A percentile compares a stretch with the other conserved stretches of the same genome.
Conservation (phyloP, 2,888 invertebrate species). For the Drosophila kokeensis region DNA sequence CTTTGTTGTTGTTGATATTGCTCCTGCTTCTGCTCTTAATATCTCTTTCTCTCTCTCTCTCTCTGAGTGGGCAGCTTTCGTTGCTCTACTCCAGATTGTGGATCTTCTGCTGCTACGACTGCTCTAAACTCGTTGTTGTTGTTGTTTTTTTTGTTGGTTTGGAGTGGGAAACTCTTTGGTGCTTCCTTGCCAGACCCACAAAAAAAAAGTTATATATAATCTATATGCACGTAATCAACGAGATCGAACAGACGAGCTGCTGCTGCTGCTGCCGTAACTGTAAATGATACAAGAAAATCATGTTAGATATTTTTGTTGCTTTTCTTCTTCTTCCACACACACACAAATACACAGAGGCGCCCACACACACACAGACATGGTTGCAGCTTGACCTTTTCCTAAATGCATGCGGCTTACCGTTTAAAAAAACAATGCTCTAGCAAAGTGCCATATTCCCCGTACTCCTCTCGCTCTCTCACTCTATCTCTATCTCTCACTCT, state of each 20-base stretch:
- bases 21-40: constrained; percentile 38
- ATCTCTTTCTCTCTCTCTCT: constrained; percentile 47
- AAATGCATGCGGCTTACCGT: constrained; percentile 50
- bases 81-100: constrained; percentile 63
- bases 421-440: constrained; percentile 22
- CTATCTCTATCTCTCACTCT: not conserved
- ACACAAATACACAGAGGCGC: constrained; percentile 32
- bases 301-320: constrained; percentile 15
- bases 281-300: constrained; percentile 15
- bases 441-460: constrained; percentile 34
- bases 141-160: constrained; percentile 27
- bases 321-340: constrained; percentile 14
- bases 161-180: constrained; percentile 81
- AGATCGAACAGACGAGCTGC: constrained; percentile 44
- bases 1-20: constrained; percentile 21
- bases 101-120: constrained; percentile 38
- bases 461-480: not conserved
- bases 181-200: constrained; percentile 73
- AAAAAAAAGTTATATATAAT: constrained; percentile 11
- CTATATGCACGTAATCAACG: constrained; percentile 38
- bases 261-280: constrained; percentile 46
- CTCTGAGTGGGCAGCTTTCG: constrained; percentile 66
- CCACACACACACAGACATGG: constrained; percentile 20
- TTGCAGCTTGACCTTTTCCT: constrained; percentile 49
- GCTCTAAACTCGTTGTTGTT: constrained; percentile 25